Conservation (phyloP, 2,888 invertebrate genomes). For the Philhelius pedissequus region DNA sequence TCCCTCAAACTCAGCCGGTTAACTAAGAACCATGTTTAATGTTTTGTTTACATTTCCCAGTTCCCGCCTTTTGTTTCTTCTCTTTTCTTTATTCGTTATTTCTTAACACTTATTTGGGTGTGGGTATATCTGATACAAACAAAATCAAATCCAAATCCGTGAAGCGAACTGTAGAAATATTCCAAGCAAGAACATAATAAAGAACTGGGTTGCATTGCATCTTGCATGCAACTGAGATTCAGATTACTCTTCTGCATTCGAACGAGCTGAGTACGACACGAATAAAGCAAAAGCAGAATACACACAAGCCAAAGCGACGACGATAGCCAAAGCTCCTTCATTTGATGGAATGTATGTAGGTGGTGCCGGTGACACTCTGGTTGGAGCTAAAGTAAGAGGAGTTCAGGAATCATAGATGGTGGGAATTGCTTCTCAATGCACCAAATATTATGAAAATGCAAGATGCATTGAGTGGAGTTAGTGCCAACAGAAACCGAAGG, state of each 20-base stretch:
- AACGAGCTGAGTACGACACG: too few relatives aligned
- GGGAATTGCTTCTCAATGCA: constrained; percentile 35
- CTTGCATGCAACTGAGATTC: too few relatives aligned
- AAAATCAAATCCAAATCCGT: constrained; percentile 1
- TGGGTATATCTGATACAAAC: background rate
- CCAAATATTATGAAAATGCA: constrained; percentile 21
- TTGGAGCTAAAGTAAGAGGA: constrained; percentile 56
- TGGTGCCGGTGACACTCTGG: constrained; percentile 51
- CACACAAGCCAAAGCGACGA: background rate
- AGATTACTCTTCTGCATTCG: background rate
- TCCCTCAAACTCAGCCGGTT: too few relatives aligned
- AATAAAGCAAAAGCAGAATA: too few relatives aligned
- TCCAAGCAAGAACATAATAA: background rate
- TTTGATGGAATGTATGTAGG: constrained; percentile 46
- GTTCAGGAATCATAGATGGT: constrained; percentile 42
- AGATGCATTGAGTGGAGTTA: constrained; percentile 51
- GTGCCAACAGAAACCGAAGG: background rate
- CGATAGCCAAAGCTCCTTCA: background rate
- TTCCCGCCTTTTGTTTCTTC: constrained; percentile 40
- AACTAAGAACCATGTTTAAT: too few relatives aligned
- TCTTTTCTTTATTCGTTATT: too few relatives aligned
- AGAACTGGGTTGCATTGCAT: constrained; percentile 29
- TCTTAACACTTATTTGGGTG: too few relatives aligned
- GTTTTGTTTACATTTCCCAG: too few relatives aligned
- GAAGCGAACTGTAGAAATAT: background rate